These are phyloP conservation scores for Onthophagus sagittarius DNA, from an alignment of 2,888 invertebrate genomes.

Conservation along the genomic window DNA sequence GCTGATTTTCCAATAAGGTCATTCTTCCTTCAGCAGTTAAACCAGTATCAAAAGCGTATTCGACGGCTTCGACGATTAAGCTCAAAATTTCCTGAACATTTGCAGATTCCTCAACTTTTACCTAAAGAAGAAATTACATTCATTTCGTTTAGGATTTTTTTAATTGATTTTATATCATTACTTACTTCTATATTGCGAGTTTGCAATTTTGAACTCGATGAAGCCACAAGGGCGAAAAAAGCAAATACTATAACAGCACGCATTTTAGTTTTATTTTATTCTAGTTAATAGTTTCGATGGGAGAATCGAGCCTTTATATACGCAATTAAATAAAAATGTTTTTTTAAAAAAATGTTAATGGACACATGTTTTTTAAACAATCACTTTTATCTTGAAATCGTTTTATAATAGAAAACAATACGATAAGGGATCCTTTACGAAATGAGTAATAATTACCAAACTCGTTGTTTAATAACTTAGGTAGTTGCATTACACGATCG, in stretches of 20 bases:
- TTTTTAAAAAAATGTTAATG: too few relatives aligned
- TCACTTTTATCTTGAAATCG: too few relatives aligned
- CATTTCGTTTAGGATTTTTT: too few relatives aligned
- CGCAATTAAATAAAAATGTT: background rate
- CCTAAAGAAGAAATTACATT: too few relatives aligned
- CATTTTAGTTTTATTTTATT: background rate
- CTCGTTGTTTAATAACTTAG: too few relatives aligned
- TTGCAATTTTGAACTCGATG: background rate
- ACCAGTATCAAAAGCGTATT: background rate
- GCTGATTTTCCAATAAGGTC: background rate
- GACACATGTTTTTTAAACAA: too few relatives aligned
- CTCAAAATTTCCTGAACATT: background rate
- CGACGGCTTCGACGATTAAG: background rate
- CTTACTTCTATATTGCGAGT: background rate
- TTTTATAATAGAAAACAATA: too few relatives aligned
- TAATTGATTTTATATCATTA: background rate
- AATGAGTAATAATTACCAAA: too few relatives aligned
- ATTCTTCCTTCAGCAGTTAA: background rate
- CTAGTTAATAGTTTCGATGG: background rate
- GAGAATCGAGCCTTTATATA: background rate
- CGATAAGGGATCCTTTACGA: too few relatives aligned
- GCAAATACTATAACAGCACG: background rate
- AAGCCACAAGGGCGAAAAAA: background rate
- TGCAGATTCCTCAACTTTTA: background rate
- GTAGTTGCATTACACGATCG: too few relatives aligned